These are phyloP conservation scores for Hetaerina americana DNA, from an alignment of 1,140 invertebrate genomes.

Conservation along the genomic window DNA sequence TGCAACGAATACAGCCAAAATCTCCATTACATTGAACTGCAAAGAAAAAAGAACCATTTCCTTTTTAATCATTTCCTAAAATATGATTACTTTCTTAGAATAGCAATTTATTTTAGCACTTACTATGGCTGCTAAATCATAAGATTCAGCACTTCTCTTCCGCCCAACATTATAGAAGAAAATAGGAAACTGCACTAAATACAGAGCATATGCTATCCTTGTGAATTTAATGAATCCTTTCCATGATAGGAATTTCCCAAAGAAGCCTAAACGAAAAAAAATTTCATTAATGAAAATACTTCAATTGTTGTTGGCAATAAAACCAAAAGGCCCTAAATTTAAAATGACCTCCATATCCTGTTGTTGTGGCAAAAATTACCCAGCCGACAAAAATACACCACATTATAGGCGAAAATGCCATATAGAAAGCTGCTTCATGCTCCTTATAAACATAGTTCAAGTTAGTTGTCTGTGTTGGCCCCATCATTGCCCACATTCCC, in stretches of 20 bases:
- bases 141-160: slow-evolving; percentile 36
- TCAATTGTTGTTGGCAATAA: not conserved
- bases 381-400: slow-evolving; percentile 54
- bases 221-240: slow-evolving; percentile 45
- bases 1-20: slow-evolving; percentile 36
- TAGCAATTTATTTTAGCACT: no score
- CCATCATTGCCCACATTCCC: slow-evolving; percentile 40
- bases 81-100: slow-evolving; percentile 10
- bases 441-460: slow-evolving; percentile 50
- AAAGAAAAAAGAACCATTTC: slow-evolving; percentile 18
- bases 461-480: slow-evolving; percentile 47
- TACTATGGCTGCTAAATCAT: slow-evolving; percentile 23
- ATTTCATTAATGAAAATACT: slow-evolving; percentile 2
- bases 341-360: slow-evolving; percentile 33
- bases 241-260: slow-evolving; percentile 40
- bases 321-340: not conserved
- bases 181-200: slow-evolving; percentile 52
- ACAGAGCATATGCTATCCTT: slow-evolving; percentile 47
- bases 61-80: slow-evolving; percentile 35
- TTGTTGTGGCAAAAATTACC: slow-evolving; percentile 44
- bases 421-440: slow-evolving; percentile 49
- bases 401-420: slow-evolving; percentile 53
- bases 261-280: slow-evolving; percentile 26
- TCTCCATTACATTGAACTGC: slow-evolving; percentile 42
- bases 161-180: slow-evolving; percentile 51